A percentile compares a stretch with the other conserved stretches of the same genome.
Evolutionary conservation across 2,797 vertebrate species (phyloP).

Genomic region (Cirrhinus mrigala): DNA sequence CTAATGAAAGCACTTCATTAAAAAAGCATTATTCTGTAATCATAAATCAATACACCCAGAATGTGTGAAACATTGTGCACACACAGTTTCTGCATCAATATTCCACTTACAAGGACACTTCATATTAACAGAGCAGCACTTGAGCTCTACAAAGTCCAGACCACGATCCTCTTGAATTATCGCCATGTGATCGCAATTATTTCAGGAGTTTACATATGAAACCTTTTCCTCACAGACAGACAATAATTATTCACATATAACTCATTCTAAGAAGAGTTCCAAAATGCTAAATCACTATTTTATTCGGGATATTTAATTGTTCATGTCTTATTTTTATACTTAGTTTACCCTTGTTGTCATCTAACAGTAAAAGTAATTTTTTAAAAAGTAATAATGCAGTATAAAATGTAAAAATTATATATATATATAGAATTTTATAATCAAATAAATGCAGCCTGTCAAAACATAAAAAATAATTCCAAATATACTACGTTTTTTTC

Average conservation of each 20-base stretch:
- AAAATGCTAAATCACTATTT: neutral
- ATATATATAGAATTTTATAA: no score
- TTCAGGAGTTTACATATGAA: neutral
- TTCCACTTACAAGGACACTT: conserved; percentile 27
- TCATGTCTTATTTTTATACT: neutral
- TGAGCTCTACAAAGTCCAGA: neutral
- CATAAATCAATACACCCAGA: conserved; percentile 25
- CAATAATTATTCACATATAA: neutral
- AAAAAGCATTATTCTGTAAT: conserved; percentile 12
- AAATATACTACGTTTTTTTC: no score
- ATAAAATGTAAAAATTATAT: no score
- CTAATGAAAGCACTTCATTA: conserved; percentile 36
- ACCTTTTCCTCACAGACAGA: neutral
- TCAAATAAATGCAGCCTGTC: no score
- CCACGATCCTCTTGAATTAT: neutral
- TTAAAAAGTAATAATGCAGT: neutral
- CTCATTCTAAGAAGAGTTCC: neutral
- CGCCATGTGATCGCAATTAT: neutral
- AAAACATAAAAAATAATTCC: no score
- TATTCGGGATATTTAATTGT: neutral
- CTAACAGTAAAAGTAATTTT: neutral
- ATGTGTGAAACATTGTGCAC: neutral
- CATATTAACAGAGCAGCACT: conserved; percentile 22
- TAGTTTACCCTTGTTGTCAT: neutral
- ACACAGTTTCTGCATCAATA: neutral